Conservation (phyloP, 2,797 vertebrate species). For the Sphaeramia orbicularis region DNA sequence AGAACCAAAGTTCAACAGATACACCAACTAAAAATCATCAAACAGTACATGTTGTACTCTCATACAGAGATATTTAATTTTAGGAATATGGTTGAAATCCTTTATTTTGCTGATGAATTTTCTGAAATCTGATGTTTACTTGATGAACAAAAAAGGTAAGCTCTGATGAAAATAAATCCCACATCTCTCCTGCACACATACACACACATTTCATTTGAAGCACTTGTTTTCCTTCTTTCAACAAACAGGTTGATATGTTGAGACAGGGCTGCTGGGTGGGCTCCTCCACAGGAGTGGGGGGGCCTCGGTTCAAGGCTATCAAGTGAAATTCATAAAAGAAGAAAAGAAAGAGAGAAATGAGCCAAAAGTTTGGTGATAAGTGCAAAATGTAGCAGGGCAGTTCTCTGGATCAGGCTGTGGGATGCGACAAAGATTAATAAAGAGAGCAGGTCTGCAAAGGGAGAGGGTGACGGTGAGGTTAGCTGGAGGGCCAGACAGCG, state of each 20-base stretch:
- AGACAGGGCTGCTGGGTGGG: conserved; percentile 75
- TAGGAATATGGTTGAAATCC: not conserved
- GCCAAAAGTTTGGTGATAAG: conserved; percentile 77
- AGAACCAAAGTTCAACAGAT: conserved; percentile 58
- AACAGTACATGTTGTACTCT: not conserved
- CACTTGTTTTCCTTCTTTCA: conserved; percentile 69
- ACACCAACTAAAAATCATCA: conserved; percentile 33
- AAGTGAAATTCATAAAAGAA: conserved; percentile 69
- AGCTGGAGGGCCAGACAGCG: conserved; percentile 84
- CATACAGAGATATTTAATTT: conserved; percentile 7
- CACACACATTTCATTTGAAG: conserved; percentile 22
- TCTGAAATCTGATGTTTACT: conserved; percentile 19
- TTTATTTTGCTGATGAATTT: not conserved
- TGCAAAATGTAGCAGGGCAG: conserved; percentile 65
- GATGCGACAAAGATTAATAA: conserved; percentile 91
- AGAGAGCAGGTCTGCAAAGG: conserved; percentile 78
- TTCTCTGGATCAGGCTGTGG: conserved; percentile 71
- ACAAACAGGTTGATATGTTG: conserved; percentile 69
- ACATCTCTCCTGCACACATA: conserved; percentile 21
- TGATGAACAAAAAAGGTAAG: conserved; percentile 16
- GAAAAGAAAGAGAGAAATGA: conserved; percentile 55
- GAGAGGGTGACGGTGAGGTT: conserved; percentile 86
- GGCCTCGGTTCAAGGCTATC: conserved; percentile 78
- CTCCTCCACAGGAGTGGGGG: conserved; percentile 52
- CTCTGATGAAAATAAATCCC: conserved; percentile 26